Conservation (phyloP, 2,888 invertebrate genomes). For the Elysia crispata region DNA sequence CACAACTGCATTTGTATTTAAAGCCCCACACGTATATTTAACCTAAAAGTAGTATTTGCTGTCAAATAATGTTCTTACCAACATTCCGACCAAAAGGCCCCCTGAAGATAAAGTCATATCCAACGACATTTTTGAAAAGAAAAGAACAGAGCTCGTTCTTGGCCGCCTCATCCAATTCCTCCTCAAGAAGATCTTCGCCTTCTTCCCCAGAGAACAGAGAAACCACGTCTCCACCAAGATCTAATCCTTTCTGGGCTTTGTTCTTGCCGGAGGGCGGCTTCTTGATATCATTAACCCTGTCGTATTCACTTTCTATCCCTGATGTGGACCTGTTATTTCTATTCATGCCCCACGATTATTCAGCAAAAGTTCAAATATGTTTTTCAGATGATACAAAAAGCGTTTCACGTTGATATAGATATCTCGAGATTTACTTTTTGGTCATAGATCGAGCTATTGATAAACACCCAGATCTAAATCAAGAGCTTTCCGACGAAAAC, state of each 20-base stretch:
- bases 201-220: neutral
- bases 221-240: neutral
- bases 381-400: too few species aligned
- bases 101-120: slow-evolving; percentile 24
- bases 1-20: too few species aligned
- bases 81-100: slow-evolving; percentile 35
- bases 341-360: too few species aligned
- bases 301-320: too few species aligned
- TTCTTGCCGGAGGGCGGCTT: neutral
- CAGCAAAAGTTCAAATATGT: too few species aligned
- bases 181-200: neutral
- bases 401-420: too few species aligned
- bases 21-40: too few species aligned
- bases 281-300: neutral
- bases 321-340: too few species aligned
- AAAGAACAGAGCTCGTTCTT: slow-evolving; percentile 29
- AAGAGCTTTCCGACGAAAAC: too few species aligned
- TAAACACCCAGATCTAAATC: too few species aligned
- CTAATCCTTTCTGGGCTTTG: neutral
- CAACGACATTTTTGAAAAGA: slow-evolving; percentile 29
- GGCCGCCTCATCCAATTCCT: slow-evolving; percentile 14
- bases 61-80: slow-evolving; percentile 16
- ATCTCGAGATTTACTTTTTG: too few species aligned
- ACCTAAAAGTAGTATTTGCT: neutral
- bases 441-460: too few species aligned